Evolutionary conservation across 2,888 invertebrate genomes (phyloP).

Genomic region (Protula sp.): DNA sequence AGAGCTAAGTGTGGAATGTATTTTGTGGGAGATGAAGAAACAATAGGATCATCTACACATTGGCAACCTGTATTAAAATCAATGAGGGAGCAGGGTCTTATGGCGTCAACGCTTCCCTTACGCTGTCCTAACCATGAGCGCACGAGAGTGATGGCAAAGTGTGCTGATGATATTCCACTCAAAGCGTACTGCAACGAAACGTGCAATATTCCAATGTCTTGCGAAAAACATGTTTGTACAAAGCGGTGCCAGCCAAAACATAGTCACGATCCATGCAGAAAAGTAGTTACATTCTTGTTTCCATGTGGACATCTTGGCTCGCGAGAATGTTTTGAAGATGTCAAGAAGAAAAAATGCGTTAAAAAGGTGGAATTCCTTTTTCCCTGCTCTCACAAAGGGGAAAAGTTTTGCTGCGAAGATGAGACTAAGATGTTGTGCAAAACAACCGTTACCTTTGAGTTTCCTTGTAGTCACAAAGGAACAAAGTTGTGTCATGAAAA

Average conservation of each 20-base stretch:
- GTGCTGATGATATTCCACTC: constrained; percentile 9
- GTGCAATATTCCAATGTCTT: constrained; percentile 7
- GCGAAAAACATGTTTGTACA: constrained; percentile 9
- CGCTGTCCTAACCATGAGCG: constrained; percentile 9
- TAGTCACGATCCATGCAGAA: neutral
- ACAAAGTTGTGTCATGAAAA: constrained; percentile 4
- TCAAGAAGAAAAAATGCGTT: neutral
- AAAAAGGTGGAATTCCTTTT: constrained; percentile 7
- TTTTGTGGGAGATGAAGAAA: constrained; percentile 15
- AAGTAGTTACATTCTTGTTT: constrained; percentile 5
- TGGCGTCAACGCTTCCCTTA: constrained; percentile 1
- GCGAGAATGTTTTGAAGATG: no score
- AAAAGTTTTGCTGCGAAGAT: constrained; percentile 12
- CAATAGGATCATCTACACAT: neutral
- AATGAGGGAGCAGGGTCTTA: neutral
- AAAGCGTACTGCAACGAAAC: constrained; percentile 7
- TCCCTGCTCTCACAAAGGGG: constrained; percentile 10
- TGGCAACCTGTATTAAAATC: constrained; percentile 6
- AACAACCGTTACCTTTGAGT: neutral
- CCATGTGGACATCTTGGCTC: no score
- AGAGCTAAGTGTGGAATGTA: constrained; percentile 20
- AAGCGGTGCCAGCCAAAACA: constrained; percentile 12
- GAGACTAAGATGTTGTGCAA: neutral
- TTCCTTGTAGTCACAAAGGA: constrained; percentile 8
- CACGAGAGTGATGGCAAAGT: constrained; percentile 2